These are phyloP conservation scores for Drosophila phalerata DNA, from an alignment of 2,888 invertebrate genomes.

Conservation along the genomic window DNA sequence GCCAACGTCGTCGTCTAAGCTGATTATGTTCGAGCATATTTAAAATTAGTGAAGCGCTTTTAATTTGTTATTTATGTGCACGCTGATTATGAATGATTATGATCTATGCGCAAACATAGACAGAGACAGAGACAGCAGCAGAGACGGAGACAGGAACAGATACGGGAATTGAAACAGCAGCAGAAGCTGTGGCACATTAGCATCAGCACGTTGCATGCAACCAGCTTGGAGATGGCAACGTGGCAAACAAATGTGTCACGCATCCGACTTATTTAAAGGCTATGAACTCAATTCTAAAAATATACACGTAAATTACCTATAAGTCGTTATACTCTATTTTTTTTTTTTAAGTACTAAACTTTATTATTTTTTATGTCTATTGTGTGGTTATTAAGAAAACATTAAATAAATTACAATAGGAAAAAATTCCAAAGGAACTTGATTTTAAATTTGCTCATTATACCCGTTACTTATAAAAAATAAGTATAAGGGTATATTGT, in stretches of 20 bases:
- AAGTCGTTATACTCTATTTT: neutral
- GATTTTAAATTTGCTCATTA: too few relatives aligned
- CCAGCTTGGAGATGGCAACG: conserved; percentile 34
- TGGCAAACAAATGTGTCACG: conserved; percentile 12
- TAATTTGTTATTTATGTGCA: conserved; percentile 82
- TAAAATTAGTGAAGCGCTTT: conserved; percentile 82
- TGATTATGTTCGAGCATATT: conserved; percentile 82
- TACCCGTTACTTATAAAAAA: too few relatives aligned
- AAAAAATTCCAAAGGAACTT: too few relatives aligned
- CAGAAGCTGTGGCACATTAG: conserved; percentile 37
- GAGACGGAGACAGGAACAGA: conserved; percentile 11
- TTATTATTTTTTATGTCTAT: neutral
- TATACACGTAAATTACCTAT: neutral
- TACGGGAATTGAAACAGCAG: conserved; percentile 22
- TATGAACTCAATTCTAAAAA: neutral
- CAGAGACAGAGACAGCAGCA: conserved; percentile 8
- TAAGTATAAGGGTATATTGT: too few relatives aligned
- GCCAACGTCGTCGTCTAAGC: conserved; percentile 67
- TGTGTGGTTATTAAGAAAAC: too few relatives aligned
- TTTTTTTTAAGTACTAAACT: neutral
- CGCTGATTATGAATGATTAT: conserved; percentile 82
- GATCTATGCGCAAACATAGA: conserved; percentile 77
- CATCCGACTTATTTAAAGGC: neutral
- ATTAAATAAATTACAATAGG: too few relatives aligned
- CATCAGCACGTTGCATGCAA: conserved; percentile 48